A percentile compares a stretch with the other conserved stretches of the same genome.
Conservation (phyloP, 2,888 invertebrate species). For the Hydroisotoma schaefferi region DNA sequence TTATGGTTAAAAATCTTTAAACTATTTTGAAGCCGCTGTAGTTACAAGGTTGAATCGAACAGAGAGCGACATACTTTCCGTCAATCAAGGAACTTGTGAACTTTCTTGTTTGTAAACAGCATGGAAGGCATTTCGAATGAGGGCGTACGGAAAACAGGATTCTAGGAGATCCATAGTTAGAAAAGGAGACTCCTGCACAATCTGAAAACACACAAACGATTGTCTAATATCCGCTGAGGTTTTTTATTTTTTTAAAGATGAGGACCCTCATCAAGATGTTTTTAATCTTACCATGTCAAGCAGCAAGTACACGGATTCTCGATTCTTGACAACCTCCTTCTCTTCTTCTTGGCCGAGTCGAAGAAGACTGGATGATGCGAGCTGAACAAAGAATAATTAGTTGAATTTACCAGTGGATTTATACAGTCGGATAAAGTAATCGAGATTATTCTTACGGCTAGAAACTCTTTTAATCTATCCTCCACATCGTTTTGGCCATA, state of each 20-base stretch:
- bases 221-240: background rate
- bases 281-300: conserved; percentile 69
- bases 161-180: conserved; percentile 97
- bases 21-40: background rate
- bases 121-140: conserved; percentile 96
- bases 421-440: conserved; percentile 14
- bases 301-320: conserved; percentile 94
- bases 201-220: conserved; percentile 58
- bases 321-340: conserved; percentile 85
- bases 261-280: no score
- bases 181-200: conserved; percentile 97
- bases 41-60: background rate
- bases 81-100: conserved; percentile 34
- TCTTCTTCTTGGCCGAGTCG: conserved; percentile 93
- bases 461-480: conserved; percentile 93
- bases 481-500: conserved; percentile 95
- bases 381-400: conserved; percentile 51
- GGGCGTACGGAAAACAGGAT: conserved; percentile 97
- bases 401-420: no score
- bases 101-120: conserved; percentile 84
- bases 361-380: conserved; percentile 92
- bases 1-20: no score
- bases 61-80: background rate
- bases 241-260: conserved; percentile 9
- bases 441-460: conserved; percentile 62